phyloP scores from a whole-genome alignment of 92 coral and sea anemone genomes.

The Siderastrea radians region DNA sequence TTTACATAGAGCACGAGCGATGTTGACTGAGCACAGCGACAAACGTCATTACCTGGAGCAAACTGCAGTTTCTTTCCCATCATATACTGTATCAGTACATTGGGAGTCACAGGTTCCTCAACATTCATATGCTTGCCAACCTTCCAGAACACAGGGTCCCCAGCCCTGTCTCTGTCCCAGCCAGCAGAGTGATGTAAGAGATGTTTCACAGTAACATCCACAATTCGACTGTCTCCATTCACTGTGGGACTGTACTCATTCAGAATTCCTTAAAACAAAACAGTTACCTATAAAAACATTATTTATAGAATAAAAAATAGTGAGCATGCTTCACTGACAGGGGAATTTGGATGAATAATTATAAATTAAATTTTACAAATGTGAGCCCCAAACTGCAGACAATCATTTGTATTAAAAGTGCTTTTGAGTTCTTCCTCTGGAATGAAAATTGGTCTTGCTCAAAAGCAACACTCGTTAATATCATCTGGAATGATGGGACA shows the following conservation, averaged over 20 bases:
- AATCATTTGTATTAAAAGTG: no score
- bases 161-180: slow-evolving; percentile 64
- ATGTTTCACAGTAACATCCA: slow-evolving; percentile 34
- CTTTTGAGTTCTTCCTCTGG: no score
- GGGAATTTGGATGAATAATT: no score
- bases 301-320: no score
- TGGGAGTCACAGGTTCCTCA: slow-evolving; percentile 44
- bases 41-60: slow-evolving; percentile 34
- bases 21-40: no score
- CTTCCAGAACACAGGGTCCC: slow-evolving; percentile 65
- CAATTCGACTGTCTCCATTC: slow-evolving; percentile 39
- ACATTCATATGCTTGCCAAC: slow-evolving; percentile 49
- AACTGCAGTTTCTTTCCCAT: slow-evolving; percentile 60
- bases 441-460: no score
- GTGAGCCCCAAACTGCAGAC: no score
- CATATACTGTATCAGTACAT: slow-evolving; percentile 42
- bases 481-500: no score
- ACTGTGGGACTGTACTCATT: slow-evolving; percentile 31
- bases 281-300: background rate
- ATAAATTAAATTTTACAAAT: no score
- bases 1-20: no score
- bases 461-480: no score
- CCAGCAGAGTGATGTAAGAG: slow-evolving; percentile 58
- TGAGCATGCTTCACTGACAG: no score
- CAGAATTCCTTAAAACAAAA: slow-evolving; percentile 36